A percentile compares a stretch with the other conserved stretches of the same genome.
These are phyloP conservation scores for Tineola bisselliella DNA, from an alignment of 2,888 invertebrate species.

Conservation along the genomic window DNA sequence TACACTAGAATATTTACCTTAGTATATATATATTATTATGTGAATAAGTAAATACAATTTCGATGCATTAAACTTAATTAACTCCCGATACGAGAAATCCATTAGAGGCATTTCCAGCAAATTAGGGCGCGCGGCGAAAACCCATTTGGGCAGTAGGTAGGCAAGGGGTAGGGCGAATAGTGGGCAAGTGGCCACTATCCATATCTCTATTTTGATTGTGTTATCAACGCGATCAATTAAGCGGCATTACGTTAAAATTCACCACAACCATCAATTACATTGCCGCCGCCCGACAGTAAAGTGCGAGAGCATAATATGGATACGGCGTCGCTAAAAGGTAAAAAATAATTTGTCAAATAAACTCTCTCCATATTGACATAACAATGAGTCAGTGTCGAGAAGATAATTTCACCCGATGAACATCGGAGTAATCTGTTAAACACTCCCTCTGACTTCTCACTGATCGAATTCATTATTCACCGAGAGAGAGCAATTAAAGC, in stretches of 20 bases:
- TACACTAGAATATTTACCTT: not conserved
- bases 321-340: constrained; percentile 18
- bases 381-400: constrained; percentile 3
- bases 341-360: not conserved
- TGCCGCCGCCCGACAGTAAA: constrained; percentile 28
- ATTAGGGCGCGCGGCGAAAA: constrained; percentile 33
- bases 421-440: constrained; percentile 45
- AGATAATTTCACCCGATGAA: constrained; percentile 22
- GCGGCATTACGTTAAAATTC: constrained; percentile 55
- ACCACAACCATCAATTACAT: constrained; percentile 50
- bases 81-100: constrained; percentile 32
- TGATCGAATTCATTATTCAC: constrained; percentile 67
- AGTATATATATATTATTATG: not conserved
- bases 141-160: constrained; percentile 37
- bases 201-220: constrained; percentile 42
- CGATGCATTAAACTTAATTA: constrained; percentile 27
- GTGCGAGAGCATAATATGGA: constrained; percentile 31
- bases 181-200: constrained; percentile 23
- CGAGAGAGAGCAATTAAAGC: constrained; percentile 64
- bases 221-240: constrained; percentile 59
- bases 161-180: constrained; percentile 24
- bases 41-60: constrained; percentile 22
- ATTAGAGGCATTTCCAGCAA: constrained; percentile 28
- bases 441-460: constrained; percentile 46
- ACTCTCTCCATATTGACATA: constrained; percentile 13